Evolutionary conservation across 2,888 invertebrate species (phyloP), one percentile per base, ranked within the genome.

Genomic region (Plagiodera versicolora): DNA sequence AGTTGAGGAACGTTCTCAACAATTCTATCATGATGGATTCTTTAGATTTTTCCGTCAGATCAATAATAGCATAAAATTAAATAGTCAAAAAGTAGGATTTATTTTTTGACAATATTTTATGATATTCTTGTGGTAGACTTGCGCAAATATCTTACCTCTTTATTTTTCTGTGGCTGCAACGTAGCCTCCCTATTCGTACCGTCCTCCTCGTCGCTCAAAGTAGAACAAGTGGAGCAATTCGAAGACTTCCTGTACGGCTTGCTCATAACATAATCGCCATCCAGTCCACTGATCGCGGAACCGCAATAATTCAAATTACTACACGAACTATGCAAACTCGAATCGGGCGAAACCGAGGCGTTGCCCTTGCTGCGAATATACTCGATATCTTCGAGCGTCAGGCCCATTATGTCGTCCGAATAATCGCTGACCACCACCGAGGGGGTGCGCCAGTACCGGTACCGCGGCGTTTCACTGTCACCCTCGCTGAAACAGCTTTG

Each of bases 341-440:
- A 83, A 69, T 86, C 85, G 20, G 85, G 84, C 18, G 80, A 79
- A 39, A 79, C 79, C 2, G 77, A 80, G 18, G 65, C 64, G 45
- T 76, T 74, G 11, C 83, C 77, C 63, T 82, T 83, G 67, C 79
- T 80, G 2, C 84, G 80, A 69, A 85, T 84, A 72, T 83, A 84
- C 70, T 86, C 86, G 64, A 86, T 83, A 68, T 86, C 86, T 69
- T 86, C 86, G 46, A 86, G 78, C 20, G 84, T 85, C 16, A 86
- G 79, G 52, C 84, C 84, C 70, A 83, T 81, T 5, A 85, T 81
- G 72, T 88, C 92, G 73, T 92, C 92, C 0, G 92, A 92, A 74
- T 92, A 92, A 77, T 94, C 94, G 74, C 92, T 92, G 45, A 94
- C 91, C 2, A 94, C 92, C 48, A 94, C 92, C 57, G 92, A 92